Evolutionary conservation across 2,113 vertebrate species (phyloP).

Genomic region (Oxygymnocypris stewartii): DNA sequence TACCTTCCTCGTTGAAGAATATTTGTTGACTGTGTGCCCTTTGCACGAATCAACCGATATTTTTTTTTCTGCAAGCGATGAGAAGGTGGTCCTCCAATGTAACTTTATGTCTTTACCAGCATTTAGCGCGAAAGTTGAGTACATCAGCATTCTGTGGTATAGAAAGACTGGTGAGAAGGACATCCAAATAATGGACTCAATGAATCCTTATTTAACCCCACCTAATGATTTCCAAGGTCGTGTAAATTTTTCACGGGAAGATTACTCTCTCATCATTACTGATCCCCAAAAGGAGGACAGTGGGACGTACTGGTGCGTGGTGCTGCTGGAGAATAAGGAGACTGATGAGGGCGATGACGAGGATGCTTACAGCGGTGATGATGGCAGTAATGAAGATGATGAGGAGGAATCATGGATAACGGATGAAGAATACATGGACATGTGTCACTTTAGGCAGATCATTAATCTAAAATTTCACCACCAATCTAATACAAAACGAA

Average conservation of each 20-base stretch:
- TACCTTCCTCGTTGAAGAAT: slow-evolving; percentile 44
- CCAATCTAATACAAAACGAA: background rate
- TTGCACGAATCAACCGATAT: background rate
- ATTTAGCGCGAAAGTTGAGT: background rate
- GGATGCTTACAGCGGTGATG: background rate
- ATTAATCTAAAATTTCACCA: slow-evolving; percentile 44
- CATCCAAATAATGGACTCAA: slow-evolving; percentile 57
- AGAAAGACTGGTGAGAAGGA: slow-evolving; percentile 21
- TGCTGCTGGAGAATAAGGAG: background rate
- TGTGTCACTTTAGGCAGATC: slow-evolving; percentile 65
- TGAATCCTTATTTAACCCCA: background rate
- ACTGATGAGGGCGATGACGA: background rate
- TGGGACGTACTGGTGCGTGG: slow-evolving; percentile 66
- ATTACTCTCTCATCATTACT: slow-evolving; percentile 54
- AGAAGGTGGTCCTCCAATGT: slow-evolving; percentile 53
- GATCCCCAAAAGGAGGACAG: slow-evolving; percentile 50
- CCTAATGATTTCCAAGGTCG: slow-evolving; percentile 56
- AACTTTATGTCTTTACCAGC: background rate
- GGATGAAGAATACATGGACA: slow-evolving; percentile 20
- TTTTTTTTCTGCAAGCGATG: background rate
- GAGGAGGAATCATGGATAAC: background rate
- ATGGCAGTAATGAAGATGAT: background rate
- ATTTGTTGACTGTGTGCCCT: slow-evolving; percentile 65
- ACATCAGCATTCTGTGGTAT: slow-evolving; percentile 67
- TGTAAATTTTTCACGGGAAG: slow-evolving; percentile 39